A percentile compares a stretch with the other conserved stretches of the same genome.
Evolutionary conservation across 1,140 invertebrate species (phyloP).

Genomic region (Drosophila mayri): DNA sequence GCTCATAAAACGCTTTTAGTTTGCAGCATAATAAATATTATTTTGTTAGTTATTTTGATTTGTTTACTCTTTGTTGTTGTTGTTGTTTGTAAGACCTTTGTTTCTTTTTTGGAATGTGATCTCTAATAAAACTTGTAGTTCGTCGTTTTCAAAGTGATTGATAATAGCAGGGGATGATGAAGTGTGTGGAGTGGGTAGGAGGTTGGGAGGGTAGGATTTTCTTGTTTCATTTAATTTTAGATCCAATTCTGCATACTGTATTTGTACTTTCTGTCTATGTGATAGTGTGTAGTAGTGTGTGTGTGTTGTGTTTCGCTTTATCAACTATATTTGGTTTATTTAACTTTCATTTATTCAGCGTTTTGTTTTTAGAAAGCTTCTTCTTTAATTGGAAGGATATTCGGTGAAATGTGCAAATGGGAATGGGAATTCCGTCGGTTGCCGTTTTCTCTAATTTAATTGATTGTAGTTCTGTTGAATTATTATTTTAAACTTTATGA

Average conservation of each 20-base stretch:
- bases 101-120: slow-evolving; percentile 83
- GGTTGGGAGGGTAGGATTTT: slow-evolving; percentile 20
- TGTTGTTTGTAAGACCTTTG: slow-evolving; percentile 74
- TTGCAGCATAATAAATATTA: slow-evolving; percentile 41
- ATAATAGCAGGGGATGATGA: slow-evolving; percentile 14
- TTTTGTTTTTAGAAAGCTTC: slow-evolving; percentile 18
- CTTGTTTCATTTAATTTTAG: slow-evolving; percentile 18
- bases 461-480: slow-evolving; percentile 15
- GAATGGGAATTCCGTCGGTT: slow-evolving; percentile 36
- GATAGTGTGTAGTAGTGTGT: slow-evolving; percentile 11
- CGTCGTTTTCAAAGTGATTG: slow-evolving; percentile 44
- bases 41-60: slow-evolving; percentile 38
- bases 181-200: slow-evolving; percentile 13
- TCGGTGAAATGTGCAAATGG: slow-evolving; percentile 30
- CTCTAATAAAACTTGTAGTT: slow-evolving; percentile 72
- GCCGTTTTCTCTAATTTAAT: slow-evolving; percentile 17
- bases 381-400: slow-evolving; percentile 13
- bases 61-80: slow-evolving; percentile 45
- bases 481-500: slow-evolving; percentile 19
- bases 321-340: slow-evolving; percentile 81
- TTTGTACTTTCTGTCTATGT: slow-evolving; percentile 72
- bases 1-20: slow-evolving; percentile 34
- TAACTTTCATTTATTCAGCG: slow-evolving; percentile 34
- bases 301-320: slow-evolving; percentile 39
- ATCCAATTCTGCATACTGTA: slow-evolving; percentile 64